phyloP scores from a whole-genome alignment of 2,888 invertebrate species.

The Lasioglossum figueresi region DNA sequence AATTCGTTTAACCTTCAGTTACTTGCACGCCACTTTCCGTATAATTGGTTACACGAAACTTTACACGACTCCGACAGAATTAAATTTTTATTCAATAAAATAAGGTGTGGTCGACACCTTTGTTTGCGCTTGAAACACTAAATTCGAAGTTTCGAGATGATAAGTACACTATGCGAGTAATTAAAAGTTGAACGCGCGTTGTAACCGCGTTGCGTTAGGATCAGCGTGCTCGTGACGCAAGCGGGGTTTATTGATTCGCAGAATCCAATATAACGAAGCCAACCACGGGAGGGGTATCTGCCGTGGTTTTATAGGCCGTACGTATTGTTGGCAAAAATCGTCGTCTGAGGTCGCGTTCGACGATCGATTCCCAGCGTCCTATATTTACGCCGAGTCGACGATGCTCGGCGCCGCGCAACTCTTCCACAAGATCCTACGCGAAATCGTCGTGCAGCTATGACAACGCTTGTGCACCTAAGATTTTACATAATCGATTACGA shows the following conservation, averaged over 20 bases:
- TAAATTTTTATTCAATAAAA: too few relatives aligned
- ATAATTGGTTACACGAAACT: too few relatives aligned
- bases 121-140: too few relatives aligned
- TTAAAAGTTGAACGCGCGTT: constrained; percentile 23
- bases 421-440: neutral
- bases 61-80: too few relatives aligned
- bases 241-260: constrained; percentile 70
- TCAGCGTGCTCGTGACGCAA: constrained; percentile 63
- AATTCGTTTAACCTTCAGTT: too few relatives aligned
- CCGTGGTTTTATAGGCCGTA: constrained; percentile 52
- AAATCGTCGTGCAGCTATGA: neutral
- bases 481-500: constrained; percentile 30
- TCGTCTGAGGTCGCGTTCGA: constrained; percentile 33
- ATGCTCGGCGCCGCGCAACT: neutral
- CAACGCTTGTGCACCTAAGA: neutral
- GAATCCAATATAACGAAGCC: constrained; percentile 66
- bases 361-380: constrained; percentile 43
- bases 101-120: too few relatives aligned
- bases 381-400: constrained; percentile 13
- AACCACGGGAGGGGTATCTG: constrained; percentile 41
- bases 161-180: too few relatives aligned
- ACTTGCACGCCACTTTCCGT: too few relatives aligned
- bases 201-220: constrained; percentile 60
- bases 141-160: too few relatives aligned
- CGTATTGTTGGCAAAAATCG: constrained; percentile 50